Evolutionary conservation across 2,888 invertebrate genomes (phyloP).

Genomic region (Chymomyza fuscimana): DNA sequence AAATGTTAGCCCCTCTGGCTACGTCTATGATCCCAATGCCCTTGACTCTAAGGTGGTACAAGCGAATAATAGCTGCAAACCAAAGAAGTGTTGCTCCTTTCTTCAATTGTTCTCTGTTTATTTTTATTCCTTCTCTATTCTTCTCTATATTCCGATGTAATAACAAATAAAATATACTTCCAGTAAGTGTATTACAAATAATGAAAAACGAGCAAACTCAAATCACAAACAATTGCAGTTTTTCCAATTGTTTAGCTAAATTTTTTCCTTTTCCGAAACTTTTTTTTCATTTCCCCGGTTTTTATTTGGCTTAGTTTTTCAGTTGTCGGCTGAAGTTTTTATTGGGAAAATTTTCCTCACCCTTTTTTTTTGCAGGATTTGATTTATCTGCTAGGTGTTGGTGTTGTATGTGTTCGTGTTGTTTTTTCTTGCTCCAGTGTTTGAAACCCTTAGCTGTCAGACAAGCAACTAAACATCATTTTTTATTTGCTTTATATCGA

Average conservation of each 20-base stretch:
- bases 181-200: background rate
- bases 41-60: no score
- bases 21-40: no score
- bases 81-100: no score
- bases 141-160: no score
- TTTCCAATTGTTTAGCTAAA: slow-evolving; percentile 9
- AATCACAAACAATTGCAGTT: slow-evolving; percentile 33
- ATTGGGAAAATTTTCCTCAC: background rate
- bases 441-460: background rate
- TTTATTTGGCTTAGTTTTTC: slow-evolving; percentile 22
- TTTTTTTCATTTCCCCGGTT: background rate
- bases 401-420: background rate
- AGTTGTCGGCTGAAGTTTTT: background rate
- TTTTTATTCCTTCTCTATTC: background rate
- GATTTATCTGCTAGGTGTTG: slow-evolving; percentile 15
- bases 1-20: no score
- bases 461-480: slow-evolving; percentile 32
- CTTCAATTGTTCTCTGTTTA: no score
- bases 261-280: slow-evolving; percentile 3
- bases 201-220: background rate
- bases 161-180: background rate
- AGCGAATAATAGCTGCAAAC: no score
- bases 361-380: slow-evolving; percentile 26
- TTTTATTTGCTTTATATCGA: slow-evolving; percentile 43
- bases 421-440: background rate